A percentile compares a stretch with the other conserved stretches of the same genome.
Conservation (phyloP, 2,888 invertebrate genomes). For the Ceramica pisi region DNA sequence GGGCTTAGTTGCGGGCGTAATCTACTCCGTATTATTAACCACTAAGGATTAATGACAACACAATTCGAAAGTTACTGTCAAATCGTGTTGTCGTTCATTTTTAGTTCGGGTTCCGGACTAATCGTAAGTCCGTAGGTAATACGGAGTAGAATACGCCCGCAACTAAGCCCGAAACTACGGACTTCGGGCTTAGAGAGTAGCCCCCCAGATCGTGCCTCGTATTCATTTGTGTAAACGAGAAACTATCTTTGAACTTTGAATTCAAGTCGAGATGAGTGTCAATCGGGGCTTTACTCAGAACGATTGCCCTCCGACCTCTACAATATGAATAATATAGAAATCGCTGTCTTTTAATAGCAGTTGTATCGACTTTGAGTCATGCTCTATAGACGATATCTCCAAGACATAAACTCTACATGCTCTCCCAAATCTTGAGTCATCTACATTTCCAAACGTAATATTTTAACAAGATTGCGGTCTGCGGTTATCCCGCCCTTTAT, state of each 20-base stretch:
- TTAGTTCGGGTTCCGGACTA: too few species aligned
- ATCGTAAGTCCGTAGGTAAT: too few species aligned
- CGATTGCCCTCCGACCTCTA: neutral
- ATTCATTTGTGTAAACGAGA: neutral
- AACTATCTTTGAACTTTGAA: neutral
- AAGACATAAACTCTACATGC: neutral
- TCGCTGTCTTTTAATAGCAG: neutral
- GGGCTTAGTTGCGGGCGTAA: too few species aligned
- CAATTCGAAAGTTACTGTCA: too few species aligned
- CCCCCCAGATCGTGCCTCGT: neutral
- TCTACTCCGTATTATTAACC: too few species aligned
- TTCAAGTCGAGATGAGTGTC: neutral
- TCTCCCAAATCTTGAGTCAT: constrained; percentile 18
- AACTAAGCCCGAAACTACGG: too few species aligned
- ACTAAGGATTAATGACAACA: too few species aligned
- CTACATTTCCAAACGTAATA: constrained; percentile 18
- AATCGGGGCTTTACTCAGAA: constrained; percentile 1
- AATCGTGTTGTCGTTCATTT: too few species aligned
- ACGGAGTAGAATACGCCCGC: too few species aligned
- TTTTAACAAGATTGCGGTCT: constrained; percentile 37
- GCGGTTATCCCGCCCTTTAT: constrained; percentile 33
- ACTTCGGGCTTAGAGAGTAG: too few species aligned
- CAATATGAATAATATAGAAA: neutral
- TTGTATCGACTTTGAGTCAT: neutral
- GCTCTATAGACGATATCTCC: neutral